These are phyloP conservation scores for Acanthurus tractus DNA, from an alignment of 2,797 vertebrate species.

Conservation along the genomic window DNA sequence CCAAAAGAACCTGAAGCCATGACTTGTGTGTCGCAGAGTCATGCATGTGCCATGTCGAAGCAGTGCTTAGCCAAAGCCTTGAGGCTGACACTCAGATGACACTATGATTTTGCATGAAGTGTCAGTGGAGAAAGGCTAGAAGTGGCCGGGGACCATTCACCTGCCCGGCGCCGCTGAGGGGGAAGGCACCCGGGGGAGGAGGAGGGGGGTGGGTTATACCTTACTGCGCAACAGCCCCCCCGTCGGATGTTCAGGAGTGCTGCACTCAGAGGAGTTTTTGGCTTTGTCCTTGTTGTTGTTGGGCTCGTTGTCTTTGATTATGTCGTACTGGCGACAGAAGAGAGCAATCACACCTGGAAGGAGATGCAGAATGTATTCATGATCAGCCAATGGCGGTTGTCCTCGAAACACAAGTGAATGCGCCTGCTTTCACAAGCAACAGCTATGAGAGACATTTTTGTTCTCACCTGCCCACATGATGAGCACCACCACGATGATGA, in stretches of 20 bases:
- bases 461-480: conserved; percentile 97
- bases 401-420: not conserved
- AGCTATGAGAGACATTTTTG: not conserved
- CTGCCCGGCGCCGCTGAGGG: conserved; percentile 75
- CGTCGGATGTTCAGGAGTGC: conserved; percentile 94
- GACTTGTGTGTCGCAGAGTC: conserved; percentile 24
- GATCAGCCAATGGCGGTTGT: not conserved
- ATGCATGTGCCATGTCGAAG: conserved; percentile 46
- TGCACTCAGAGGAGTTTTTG: conserved; percentile 96
- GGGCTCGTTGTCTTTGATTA: conserved; percentile 98
- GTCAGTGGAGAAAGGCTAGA: conserved; percentile 54
- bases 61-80: conserved; percentile 24
- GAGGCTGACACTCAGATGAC: conserved; percentile 52
- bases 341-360: conserved; percentile 94
- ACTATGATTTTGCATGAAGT: conserved; percentile 54
- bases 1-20: conserved; percentile 25
- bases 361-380: not conserved
- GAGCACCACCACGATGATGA: conserved; percentile 96
- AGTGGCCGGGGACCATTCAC: conserved; percentile 79
- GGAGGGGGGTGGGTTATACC: conserved; percentile 84
- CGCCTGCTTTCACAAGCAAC: not conserved
- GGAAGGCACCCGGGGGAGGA: conserved; percentile 65
- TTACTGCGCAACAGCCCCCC: conserved; percentile 96
- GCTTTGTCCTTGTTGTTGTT: conserved; percentile 98
- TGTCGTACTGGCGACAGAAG: conserved; percentile 97